phyloP scores from a whole-genome alignment of 2,113 vertebrate species.

The Catharus bicknelli region DNA sequence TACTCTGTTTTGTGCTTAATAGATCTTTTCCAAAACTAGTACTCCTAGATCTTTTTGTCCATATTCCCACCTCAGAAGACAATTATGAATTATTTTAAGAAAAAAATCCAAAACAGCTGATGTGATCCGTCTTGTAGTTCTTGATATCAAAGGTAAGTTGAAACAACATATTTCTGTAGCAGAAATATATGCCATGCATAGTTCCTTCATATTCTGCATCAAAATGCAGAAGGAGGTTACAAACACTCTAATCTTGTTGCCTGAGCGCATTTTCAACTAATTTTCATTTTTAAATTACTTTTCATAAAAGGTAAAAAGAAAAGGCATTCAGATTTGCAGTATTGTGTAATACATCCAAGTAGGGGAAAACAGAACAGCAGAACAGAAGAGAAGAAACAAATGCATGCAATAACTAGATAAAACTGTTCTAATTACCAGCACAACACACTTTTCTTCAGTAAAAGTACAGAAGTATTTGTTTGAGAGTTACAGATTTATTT shows the following conservation, averaged over 20 bases:
- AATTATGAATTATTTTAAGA: neutral
- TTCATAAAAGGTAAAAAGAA: neutral
- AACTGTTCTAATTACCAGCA: neutral
- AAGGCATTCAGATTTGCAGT: neutral
- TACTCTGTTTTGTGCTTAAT: neutral
- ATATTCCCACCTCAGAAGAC: neutral
- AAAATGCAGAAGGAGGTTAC: neutral
- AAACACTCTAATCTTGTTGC: neutral
- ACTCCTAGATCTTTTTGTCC: neutral
- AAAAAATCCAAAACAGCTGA: fast-evolving
- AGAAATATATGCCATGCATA: neutral
- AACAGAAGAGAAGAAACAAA: neutral
- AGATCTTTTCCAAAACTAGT: neutral
- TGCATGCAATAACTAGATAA: neutral
- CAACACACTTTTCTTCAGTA: neutral
- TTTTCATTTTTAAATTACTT: neutral
- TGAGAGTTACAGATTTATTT: neutral
- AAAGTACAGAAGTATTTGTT: neutral
- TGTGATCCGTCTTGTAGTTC: neutral
- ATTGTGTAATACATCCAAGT: neutral
- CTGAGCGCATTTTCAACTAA: neutral
- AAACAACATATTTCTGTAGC: neutral
- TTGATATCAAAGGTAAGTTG: neutral
- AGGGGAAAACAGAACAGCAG: neutral
- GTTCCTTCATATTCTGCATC: neutral